Evolutionary conservation across 2,888 invertebrate species (phyloP), one percentile per base, ranked within the genome.

Genomic region (Phalera bucephala): DNA sequence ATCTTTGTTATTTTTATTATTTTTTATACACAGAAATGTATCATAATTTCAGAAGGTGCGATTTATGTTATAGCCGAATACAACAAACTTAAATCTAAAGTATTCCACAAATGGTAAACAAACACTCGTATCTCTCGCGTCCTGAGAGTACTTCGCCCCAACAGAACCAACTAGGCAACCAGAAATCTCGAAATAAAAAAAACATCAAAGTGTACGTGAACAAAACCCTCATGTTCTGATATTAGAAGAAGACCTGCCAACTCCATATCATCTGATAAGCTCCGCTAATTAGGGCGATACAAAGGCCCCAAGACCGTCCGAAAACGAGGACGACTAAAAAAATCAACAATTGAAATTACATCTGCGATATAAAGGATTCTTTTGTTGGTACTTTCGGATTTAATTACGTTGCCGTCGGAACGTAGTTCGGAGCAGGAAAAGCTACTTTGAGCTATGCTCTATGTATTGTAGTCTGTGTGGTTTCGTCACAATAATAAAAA

Each of bases 201-300:
- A 28, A 29, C 11, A 29, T 29, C 29, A 29, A 29, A 29, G 17
- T 9, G 12, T 15, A 14, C n/a, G 14, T 9, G 14, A 27, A 27
- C 11, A 27, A 27, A 27, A 14, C 19, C 19, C 17, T 10, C 19
- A 15, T 28, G 15, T 15, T 9, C 15, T 15, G 29, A 14, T 19
- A 11, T 19, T 8, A 29, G 19, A 11, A 11, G 19, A 19, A 19
- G 19, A 9, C 19, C 29, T 29, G 29, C 19, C 29, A 29, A 2
- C 17, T 29, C 29, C 29, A 19, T 12, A 19, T 11, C 29, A 19
- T 19, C 11, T 11, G 29, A 29, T 29, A 29, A 29, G 29, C 29
- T 7, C 2, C 7, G 19, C 19, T 29, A 29, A 29, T 29, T 29
- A 29, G 12, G 5, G 29, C 29, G 19, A 19, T 19, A 29, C 29